A percentile compares a stretch with the other conserved stretches of the same genome.
phyloP scores from a whole-genome alignment of 1,140 invertebrate genomes.

The Oryctes rhinoceros region DNA sequence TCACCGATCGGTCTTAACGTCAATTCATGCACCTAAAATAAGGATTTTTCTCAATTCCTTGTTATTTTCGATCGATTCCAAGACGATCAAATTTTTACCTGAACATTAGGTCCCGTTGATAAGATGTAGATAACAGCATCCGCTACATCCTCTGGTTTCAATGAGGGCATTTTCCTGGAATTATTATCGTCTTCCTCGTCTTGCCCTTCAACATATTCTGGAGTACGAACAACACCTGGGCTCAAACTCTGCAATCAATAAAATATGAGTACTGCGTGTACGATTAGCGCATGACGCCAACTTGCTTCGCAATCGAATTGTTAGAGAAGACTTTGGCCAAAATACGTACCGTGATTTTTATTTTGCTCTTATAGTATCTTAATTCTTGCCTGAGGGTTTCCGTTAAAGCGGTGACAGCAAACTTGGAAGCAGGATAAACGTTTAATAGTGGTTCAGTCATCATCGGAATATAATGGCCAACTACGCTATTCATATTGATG shows the following conservation, averaged over 20 bases:
- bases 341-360: constrained; percentile 44
- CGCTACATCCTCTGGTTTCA: constrained; percentile 63
- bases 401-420: constrained; percentile 60
- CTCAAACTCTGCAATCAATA: constrained; percentile 47
- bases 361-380: constrained; percentile 40
- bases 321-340: not conserved
- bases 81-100: constrained; percentile 65
- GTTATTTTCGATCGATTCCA: constrained; percentile 29
- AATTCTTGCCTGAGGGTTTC: constrained; percentile 62
- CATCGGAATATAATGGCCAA: constrained; percentile 59
- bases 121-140: constrained; percentile 57
- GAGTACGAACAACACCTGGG: constrained; percentile 46
- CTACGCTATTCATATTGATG: constrained; percentile 67
- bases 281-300: not conserved
- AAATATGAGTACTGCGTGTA: not conserved
- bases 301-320: too few relatives aligned
- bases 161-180: constrained; percentile 45
- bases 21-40: constrained; percentile 38
- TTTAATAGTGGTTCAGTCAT: constrained; percentile 49
- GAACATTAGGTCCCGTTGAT: constrained; percentile 66
- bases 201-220: constrained; percentile 2
- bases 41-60: not conserved
- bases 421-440: constrained; percentile 61
- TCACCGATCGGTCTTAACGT: constrained; percentile 39
- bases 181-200: constrained; percentile 36